Evolutionary conservation across 2,888 invertebrate genomes (phyloP).

Genomic region (Drosophila conformis): DNA sequence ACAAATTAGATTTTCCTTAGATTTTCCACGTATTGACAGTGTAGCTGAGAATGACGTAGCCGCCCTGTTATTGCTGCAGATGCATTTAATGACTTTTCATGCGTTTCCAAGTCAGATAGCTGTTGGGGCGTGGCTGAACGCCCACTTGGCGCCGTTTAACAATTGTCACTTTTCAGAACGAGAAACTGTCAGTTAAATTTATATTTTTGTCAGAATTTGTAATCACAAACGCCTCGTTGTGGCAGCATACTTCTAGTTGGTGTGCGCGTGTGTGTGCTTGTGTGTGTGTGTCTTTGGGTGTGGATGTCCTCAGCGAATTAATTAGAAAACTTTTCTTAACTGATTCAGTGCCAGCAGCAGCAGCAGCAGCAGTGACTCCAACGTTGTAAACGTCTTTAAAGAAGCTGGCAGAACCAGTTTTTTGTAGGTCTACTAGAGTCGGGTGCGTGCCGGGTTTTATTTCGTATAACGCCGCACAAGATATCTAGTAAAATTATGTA

Average conservation of each 20-base stretch:
- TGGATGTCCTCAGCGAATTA: conserved; percentile 66
- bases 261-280: conserved; percentile 16
- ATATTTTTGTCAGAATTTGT: conserved; percentile 63
- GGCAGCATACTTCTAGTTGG: conserved; percentile 40
- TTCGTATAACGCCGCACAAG: neutral
- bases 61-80: conserved; percentile 48
- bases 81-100: conserved; percentile 33
- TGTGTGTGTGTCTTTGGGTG: neutral
- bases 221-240: conserved; percentile 44
- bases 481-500: neutral
- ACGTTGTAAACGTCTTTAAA: conserved; percentile 50
- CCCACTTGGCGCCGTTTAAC: conserved; percentile 34
- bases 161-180: conserved; percentile 65
- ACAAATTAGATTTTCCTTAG: neutral
- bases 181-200: conserved; percentile 70
- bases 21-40: conserved; percentile 14
- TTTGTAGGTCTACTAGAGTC: conserved; percentile 9
- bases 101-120: conserved; percentile 62
- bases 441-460: neutral
- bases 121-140: conserved; percentile 41
- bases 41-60: conserved; percentile 32
- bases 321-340: conserved; percentile 81
- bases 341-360: conserved; percentile 75
- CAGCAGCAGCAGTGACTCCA: conserved; percentile 8
- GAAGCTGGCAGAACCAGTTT: conserved; percentile 29